phyloP scores from a whole-genome alignment of 92 coral and sea anemone genomes.

The Bergia puertoricense region DNA sequence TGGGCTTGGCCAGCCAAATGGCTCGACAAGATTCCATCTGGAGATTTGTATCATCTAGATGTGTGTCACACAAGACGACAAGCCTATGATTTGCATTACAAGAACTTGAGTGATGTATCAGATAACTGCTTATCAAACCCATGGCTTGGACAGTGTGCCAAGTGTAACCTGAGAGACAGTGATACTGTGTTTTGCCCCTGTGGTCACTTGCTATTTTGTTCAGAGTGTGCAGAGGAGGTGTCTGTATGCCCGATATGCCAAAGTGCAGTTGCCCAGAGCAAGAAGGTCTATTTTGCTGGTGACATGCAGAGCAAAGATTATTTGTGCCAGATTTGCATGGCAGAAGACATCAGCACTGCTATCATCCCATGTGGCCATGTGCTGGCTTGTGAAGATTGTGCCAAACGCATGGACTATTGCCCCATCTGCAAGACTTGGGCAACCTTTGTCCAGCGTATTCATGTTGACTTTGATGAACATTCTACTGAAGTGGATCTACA shows the following conservation, averaged over 20 bases:
- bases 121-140: conserved; percentile 56
- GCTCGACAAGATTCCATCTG: conserved; percentile 82
- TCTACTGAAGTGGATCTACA: background rate
- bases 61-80: conserved; percentile 93
- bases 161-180: conserved; percentile 69
- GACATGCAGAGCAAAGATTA: conserved; percentile 80
- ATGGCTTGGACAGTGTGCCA: conserved; percentile 74
- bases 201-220: conserved; percentile 85
- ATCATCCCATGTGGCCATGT: conserved; percentile 98
- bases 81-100: conserved; percentile 90
- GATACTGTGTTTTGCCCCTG: conserved; percentile 90
- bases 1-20: conserved; percentile 99
- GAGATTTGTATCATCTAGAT: conserved; percentile 93
- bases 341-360: conserved; percentile 87
- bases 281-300: conserved; percentile 81
- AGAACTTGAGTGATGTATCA: conserved; percentile 36
- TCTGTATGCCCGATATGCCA: conserved; percentile 77
- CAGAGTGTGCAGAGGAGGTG: conserved; percentile 66
- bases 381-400: conserved; percentile 87
- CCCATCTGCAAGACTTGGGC: conserved; percentile 94
- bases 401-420: conserved; percentile 82
- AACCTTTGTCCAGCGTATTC: conserved; percentile 90
- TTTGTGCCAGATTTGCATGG: conserved; percentile 97
- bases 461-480: conserved; percentile 60
- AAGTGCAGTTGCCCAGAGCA: conserved; percentile 67